Evolutionary conservation across 2,113 vertebrate genomes (phyloP), one percentile per base, ranked within the genome.

Genomic region (Amphilophus citrinellus): DNA sequence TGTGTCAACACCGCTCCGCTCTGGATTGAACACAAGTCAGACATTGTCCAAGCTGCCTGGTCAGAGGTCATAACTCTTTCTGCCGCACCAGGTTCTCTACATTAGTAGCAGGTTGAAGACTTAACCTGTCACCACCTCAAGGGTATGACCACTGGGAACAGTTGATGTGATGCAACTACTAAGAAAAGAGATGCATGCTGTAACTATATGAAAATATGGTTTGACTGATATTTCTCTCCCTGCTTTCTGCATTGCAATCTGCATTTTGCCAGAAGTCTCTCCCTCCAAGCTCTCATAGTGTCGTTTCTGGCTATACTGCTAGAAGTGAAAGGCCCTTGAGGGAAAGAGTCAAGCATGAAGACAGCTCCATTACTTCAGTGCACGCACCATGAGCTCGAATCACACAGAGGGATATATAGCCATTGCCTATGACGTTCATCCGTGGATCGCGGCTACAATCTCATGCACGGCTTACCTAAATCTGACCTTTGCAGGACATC

Each of bases 301-400:
- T 17, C 66, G 50, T 47, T 57, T 32, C 39, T 30, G 18, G 56
- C 30, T 73, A 80, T 44, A 82, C 47, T 81, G 76, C 88, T 39
- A 63, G 42, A 81, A 89, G 83, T 85, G 71, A 84, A 90, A 77
- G 73, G 7, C 27, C 42, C 58, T 71, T 37, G n/a, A 79, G 83
- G 75, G 44, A 56, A 50, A 73, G n/a, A 77, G 61, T 42, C 30
- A 63, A 86, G 35, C 30, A 78, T 80, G 80, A 82, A 73, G 77
- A 88, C 87, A 88, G 87, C 82, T 93, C 79, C 87, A 92, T 90
- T 87, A 86, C 68, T 83, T 80, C 79, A 84, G 76, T 85, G 65
- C 61, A 78, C 77, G 85, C 65, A 88, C 76, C 68, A 81, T 18
- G 15, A 68, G 79, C 47, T 75, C 84, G 65, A 76, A 80, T 68